phyloP scores from a whole-genome alignment of 2,113 vertebrate genomes.

The Tringa solitaria region DNA sequence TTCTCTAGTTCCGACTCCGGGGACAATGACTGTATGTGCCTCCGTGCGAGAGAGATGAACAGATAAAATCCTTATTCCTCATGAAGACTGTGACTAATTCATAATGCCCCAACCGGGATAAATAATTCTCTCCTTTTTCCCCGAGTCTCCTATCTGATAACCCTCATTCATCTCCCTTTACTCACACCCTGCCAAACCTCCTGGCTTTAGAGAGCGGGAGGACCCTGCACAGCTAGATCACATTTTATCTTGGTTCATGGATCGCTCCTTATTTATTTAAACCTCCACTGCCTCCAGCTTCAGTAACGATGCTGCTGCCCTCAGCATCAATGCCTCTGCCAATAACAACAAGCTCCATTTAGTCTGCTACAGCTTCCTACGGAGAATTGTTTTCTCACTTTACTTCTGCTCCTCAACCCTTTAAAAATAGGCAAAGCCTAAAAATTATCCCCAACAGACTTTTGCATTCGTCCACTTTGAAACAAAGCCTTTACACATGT shows the following conservation, averaged over 20 bases:
- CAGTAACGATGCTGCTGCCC: slow-evolving; percentile 52
- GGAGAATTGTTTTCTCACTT: slow-evolving; percentile 45
- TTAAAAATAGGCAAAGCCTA: slow-evolving; percentile 14
- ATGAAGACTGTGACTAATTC: neutral
- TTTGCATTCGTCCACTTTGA: neutral
- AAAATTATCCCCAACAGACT: slow-evolving; percentile 32
- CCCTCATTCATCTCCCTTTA: slow-evolving; percentile 25
- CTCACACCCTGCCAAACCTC: slow-evolving; percentile 26
- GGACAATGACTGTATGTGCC: neutral
- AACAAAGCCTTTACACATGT: slow-evolving; percentile 53
- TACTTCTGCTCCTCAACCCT: slow-evolving; percentile 40
- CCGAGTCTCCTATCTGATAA: neutral
- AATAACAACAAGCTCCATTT: slow-evolving; percentile 46
- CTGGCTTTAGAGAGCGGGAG: neutral
- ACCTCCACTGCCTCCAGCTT: slow-evolving; percentile 39
- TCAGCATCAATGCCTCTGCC: slow-evolving; percentile 1
- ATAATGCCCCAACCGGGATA: neutral
- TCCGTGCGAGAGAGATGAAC: neutral
- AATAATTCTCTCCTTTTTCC: neutral
- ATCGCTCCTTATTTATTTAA: slow-evolving; percentile 61
- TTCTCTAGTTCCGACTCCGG: neutral
- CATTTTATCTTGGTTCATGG: slow-evolving; percentile 56
- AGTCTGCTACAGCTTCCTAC: slow-evolving; percentile 38
- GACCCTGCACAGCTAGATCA: slow-evolving; percentile 48
- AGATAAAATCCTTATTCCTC: neutral